These are phyloP conservation scores for Rhinolophus sinicus DNA, from an alignment of 2,113 vertebrate genomes.

Conservation along the genomic window DNA sequence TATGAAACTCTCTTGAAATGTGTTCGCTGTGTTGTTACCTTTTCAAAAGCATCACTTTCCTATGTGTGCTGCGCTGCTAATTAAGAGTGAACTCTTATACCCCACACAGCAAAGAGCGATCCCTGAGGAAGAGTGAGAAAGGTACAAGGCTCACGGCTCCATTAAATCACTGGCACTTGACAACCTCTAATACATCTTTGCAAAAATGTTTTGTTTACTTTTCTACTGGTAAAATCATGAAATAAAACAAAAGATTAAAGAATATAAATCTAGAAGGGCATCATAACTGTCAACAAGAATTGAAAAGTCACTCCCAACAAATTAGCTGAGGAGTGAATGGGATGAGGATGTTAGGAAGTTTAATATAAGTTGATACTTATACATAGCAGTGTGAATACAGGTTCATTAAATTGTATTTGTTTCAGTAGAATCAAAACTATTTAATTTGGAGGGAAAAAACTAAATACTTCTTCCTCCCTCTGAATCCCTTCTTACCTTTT, in stretches of 20 bases:
- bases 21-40: background rate
- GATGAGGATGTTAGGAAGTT: background rate
- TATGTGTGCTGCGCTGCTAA: background rate
- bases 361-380: background rate
- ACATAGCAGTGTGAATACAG: background rate
- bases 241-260: slow-evolving; percentile 7
- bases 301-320: background rate
- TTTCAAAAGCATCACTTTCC: slow-evolving; percentile 15
- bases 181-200: background rate
- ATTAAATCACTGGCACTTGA: background rate
- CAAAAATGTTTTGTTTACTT: background rate
- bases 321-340: background rate
- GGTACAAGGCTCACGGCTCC: background rate
- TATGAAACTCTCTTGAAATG: slow-evolving; percentile 37
- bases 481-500: background rate
- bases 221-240: background rate
- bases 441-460: background rate
- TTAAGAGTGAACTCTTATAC: background rate
- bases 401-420: background rate
- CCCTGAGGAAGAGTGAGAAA: background rate
- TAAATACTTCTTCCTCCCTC: background rate
- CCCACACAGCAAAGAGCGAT: background rate
- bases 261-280: background rate
- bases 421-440: background rate
- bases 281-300: background rate